These are phyloP conservation scores for Synaphobranchus kaupii DNA, from an alignment of 2,797 vertebrate genomes.

Conservation along the genomic window DNA sequence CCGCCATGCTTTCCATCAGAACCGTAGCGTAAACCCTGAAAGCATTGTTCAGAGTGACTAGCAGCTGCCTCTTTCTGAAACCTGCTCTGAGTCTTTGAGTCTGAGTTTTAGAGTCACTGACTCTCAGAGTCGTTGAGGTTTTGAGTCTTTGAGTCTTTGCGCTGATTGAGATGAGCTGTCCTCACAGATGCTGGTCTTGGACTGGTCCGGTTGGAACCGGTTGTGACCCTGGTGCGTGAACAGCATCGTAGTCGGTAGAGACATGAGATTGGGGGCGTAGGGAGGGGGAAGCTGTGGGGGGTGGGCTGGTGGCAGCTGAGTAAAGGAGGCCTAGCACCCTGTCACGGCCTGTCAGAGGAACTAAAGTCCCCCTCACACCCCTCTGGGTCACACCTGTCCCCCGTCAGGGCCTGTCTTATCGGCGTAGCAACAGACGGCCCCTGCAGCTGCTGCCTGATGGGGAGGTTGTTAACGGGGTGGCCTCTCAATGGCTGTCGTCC, in stretches of 20 bases:
- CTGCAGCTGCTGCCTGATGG: conserved; percentile 65
- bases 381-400: conserved; percentile 29
- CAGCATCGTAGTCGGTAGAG: background rate
- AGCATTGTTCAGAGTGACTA: background rate
- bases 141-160: too few species aligned
- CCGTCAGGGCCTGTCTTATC: conserved; percentile 55
- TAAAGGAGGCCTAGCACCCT: background rate
- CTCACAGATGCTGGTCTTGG: background rate
- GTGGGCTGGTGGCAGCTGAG: background rate
- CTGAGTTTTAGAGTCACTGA: too few species aligned
- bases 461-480: conserved; percentile 53
- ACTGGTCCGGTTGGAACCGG: background rate
- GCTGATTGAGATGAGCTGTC: background rate
- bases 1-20: background rate
- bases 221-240: background rate
- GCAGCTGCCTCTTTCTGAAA: background rate
- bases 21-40: background rate
- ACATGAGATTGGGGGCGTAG: background rate
- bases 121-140: too few species aligned
- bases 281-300: background rate
- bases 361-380: background rate
- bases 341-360: background rate
- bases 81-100: background rate
- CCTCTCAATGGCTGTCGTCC: conserved; percentile 47
- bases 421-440: conserved; percentile 68